phyloP scores from a whole-genome alignment of 2,113 vertebrate species.

The Toxostoma redivivum region DNA sequence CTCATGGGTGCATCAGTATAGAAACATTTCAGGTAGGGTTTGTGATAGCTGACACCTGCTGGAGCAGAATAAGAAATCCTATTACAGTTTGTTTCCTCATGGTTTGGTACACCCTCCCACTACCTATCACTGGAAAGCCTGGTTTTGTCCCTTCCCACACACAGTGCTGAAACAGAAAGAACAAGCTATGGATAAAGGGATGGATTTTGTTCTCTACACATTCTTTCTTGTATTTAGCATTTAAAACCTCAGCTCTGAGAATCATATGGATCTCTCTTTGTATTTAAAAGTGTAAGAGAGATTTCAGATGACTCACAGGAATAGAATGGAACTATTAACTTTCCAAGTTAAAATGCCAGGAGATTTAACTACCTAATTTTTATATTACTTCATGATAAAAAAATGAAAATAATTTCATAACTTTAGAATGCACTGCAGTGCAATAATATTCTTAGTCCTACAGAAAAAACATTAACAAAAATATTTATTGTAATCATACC shows the following conservation, averaged over 20 bases:
- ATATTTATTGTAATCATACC: not conserved
- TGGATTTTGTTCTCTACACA: not conserved
- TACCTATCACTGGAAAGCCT: not conserved
- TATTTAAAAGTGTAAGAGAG: not conserved
- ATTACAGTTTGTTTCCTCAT: fast-evolving
- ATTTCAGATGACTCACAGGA: not conserved
- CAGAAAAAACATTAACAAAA: not conserved
- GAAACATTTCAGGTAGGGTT: not conserved
- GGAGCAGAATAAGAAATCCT: not conserved
- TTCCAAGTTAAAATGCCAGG: not conserved
- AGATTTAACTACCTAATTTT: not conserved
- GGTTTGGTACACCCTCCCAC: not conserved
- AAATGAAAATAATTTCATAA: not conserved
- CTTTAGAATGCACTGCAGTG: not conserved
- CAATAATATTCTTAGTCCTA: not conserved
- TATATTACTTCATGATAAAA: not conserved
- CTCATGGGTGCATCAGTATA: fast-evolving
- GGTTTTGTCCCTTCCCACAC: not conserved
- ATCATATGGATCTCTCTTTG: not conserved
- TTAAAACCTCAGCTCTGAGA: not conserved
- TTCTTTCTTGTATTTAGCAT: not conserved
- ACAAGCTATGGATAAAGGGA: not conserved
- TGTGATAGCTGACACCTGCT: not conserved
- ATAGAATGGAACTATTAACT: not conserved
- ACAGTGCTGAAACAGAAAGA: not conserved